Percentiles rank a stretch among this genome's conserved stretches.
These are phyloP conservation scores for Lamprotornis superbus DNA, from an alignment of 2,113 vertebrate genomes.

Conservation along the genomic window DNA sequence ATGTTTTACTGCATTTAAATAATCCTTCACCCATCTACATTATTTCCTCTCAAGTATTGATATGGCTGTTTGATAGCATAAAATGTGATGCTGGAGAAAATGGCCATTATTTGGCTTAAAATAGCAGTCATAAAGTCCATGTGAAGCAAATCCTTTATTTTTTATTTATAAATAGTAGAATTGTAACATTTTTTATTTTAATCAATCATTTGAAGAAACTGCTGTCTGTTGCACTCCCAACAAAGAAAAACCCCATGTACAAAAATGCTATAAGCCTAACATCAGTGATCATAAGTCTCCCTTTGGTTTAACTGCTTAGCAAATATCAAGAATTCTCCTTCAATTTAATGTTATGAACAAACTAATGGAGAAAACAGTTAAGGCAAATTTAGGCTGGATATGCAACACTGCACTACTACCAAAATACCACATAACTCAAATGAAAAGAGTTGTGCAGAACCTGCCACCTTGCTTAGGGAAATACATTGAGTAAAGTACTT, in stretches of 20 bases:
- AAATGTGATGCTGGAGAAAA: neutral
- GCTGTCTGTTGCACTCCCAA: neutral
- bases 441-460: neutral
- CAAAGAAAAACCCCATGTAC: neutral
- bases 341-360: neutral
- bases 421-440: neutral
- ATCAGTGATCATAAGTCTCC: neutral
- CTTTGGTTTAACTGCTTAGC: neutral
- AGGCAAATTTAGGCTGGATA: neutral
- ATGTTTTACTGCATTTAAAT: neutral
- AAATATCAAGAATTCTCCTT: neutral
- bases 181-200: neutral
- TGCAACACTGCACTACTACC: neutral
- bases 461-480: neutral
- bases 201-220: neutral
- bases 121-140: neutral
- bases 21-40: neutral
- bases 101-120: neutral
- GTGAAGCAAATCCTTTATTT: neutral
- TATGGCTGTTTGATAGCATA: neutral
- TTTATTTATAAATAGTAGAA: neutral
- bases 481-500: neutral
- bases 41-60: neutral
- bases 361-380: neutral
- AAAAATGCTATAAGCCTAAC: neutral